Base-by-base conservation (phyloP, 2,888 invertebrate genomes). In the Exephanes ischioxanthus region DNA sequence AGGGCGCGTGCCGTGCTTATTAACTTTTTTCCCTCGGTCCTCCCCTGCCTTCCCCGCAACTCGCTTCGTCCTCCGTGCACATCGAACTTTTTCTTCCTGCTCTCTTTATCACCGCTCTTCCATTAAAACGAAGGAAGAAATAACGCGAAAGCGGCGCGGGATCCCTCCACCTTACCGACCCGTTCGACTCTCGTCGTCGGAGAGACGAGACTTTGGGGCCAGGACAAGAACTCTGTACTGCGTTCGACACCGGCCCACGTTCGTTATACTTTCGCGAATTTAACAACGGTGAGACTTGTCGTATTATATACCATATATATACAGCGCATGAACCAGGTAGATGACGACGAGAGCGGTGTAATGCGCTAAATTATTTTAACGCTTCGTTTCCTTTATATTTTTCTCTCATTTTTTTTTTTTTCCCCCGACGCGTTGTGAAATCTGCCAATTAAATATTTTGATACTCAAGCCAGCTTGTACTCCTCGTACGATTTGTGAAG, bases 1-100 rank as follows among this genome's bases (percentile, higher is more conserved):
- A 87, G 87, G 89, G 89, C 91, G 91, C 91, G 91, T 91, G 91
- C 91, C 91, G 88, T 88, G 89, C 88, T 91, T 90, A 91, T 90
- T 91, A 91, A 90, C 90, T 90, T 91, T 89, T 90, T 90, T 89
- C 83, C 86, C 63, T 79, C 80, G 76, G 83, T 82, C 68, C 70
- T 80, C 84, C 70, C 75, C 45, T 19, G 48, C 19, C 37, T 86
- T 61, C 68, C 66, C 82, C 76, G 76, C 63, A 53, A 30, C 70
- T 26, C 53, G 82, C 72, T 77, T 80, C 71, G 77, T 80, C 68
- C 30, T 45, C 82, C 76, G 85, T 71, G 71, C 14, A 79, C 86
- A 89, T 87, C 80, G 85, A 86, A 53, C 51, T 67, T 72, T 79
- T 80, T 68, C 73, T 70, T 73, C 67, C 26, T 19, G 78, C 84